A percentile compares a stretch with the other conserved stretches of the same genome.
These are phyloP conservation scores for Pungitius pungitius DNA, from an alignment of 2,113 vertebrate genomes.

Conservation along the genomic window DNA sequence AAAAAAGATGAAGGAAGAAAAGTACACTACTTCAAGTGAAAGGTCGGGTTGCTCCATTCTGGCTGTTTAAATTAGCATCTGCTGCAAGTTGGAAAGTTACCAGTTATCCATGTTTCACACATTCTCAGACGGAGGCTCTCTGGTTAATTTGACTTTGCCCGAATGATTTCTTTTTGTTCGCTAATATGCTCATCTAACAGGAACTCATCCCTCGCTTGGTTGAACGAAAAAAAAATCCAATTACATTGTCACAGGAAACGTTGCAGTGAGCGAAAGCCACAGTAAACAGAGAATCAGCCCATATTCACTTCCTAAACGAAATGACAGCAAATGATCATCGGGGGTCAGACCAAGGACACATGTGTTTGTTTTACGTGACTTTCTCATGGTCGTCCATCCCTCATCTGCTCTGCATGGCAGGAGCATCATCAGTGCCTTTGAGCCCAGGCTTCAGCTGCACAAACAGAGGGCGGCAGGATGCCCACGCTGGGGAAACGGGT, in stretches of 20 bases:
- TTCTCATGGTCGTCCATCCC: constrained; percentile 53
- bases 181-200: neutral
- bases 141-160: neutral
- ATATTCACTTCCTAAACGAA: constrained; percentile 18
- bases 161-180: neutral
- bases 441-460: constrained; percentile 76
- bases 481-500: constrained; percentile 54
- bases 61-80: neutral
- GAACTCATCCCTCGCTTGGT: neutral
- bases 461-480: constrained; percentile 72
- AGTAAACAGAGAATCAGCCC: constrained; percentile 25
- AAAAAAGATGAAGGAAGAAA: neutral
- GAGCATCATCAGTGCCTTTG: constrained; percentile 59
- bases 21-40: neutral
- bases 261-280: constrained; percentile 9
- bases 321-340: constrained; percentile 5
- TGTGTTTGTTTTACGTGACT: constrained; percentile 50
- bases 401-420: constrained; percentile 46
- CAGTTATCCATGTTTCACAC: neutral
- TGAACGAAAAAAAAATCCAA: neutral
- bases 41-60: neutral
- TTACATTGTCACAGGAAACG: constrained; percentile 32
- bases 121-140: neutral
- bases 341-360: constrained; percentile 7
- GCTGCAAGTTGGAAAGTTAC: neutral